Percentiles rank a stretch among this genome's conserved stretches.
These are phyloP conservation scores for Sakesphorus luctuosus DNA, from an alignment of 2,113 vertebrate genomes.

Conservation along the genomic window DNA sequence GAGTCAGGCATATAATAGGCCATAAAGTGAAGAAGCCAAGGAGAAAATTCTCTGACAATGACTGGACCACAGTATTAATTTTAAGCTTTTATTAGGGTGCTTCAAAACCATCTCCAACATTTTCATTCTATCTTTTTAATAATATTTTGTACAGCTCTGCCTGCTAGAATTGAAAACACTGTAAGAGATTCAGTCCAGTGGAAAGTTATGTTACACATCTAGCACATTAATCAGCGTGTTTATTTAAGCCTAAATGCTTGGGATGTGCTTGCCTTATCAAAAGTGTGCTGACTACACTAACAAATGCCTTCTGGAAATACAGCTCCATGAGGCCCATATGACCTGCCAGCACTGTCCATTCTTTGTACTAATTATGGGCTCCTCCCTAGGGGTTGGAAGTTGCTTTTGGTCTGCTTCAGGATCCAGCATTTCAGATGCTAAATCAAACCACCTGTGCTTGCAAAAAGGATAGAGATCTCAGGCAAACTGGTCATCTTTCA, in stretches of 20 bases:
- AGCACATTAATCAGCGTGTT: conserved; percentile 23
- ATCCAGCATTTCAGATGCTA: not conserved
- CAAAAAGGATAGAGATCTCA: conserved; percentile 27
- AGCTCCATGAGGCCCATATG: not conserved
- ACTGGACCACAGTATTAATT: not conserved
- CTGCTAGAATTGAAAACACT: not conserved
- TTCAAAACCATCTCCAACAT: not conserved
- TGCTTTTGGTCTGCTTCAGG: conserved; percentile 8
- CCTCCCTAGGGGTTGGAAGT: not conserved
- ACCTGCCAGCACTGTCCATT: conserved; percentile 18
- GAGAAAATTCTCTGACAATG: not conserved
- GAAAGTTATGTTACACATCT: not conserved
- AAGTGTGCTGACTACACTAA: conserved; percentile 1
- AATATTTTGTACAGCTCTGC: not conserved
- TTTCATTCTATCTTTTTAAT: not conserved
- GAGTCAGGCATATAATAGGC: not conserved
- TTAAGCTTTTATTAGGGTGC: not conserved
- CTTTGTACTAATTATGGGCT: not conserved
- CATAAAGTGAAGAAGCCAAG: not conserved
- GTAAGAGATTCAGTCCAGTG: not conserved
- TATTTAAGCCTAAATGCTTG: conserved; percentile 29
- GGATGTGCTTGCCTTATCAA: conserved; percentile 25
- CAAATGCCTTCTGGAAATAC: conserved; percentile 1
- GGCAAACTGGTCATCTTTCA: conserved; percentile 29
- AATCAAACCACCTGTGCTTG: conserved; percentile 49